Conservation (phyloP, 92 coral and sea anemone species). For the Zoanthus gigantus region DNA sequence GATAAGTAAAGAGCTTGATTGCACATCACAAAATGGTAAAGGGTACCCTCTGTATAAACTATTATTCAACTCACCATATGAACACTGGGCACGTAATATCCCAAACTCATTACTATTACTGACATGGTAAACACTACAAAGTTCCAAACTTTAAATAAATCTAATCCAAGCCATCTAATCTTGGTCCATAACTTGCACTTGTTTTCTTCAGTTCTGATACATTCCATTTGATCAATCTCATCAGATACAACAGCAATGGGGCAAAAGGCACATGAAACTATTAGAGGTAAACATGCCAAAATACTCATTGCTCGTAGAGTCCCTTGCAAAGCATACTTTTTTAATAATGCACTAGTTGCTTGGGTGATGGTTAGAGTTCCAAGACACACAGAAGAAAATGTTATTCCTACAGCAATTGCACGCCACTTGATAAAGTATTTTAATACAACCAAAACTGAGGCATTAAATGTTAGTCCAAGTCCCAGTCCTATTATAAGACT, state of each 20-base stretch:
- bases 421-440: conserved; percentile 29
- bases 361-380: conserved; percentile 39
- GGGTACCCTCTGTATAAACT: too few species aligned
- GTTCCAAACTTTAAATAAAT: conserved; percentile 15
- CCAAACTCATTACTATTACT: conserved; percentile 40
- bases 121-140: conserved; percentile 30
- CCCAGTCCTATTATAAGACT: conserved; percentile 36
- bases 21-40: too few species aligned
- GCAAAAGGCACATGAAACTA: conserved; percentile 27
- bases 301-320: conserved; percentile 36
- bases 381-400: conserved; percentile 44
- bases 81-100: conserved; percentile 30
- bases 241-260: not conserved
- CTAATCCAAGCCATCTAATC: conserved; percentile 20
- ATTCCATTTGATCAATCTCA: not conserved
- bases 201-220: not conserved
- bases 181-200: not conserved
- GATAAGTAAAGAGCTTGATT: too few species aligned
- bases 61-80: conserved; percentile 12
- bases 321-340: conserved; percentile 8
- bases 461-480: conserved; percentile 38
- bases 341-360: conserved; percentile 20
- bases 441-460: conserved; percentile 31
- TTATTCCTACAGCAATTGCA: conserved; percentile 26
- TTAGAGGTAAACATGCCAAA: conserved; percentile 21